Evolutionary conservation across 2,888 invertebrate species (phyloP).

Genomic region (Liodrosophila aerea): DNA sequence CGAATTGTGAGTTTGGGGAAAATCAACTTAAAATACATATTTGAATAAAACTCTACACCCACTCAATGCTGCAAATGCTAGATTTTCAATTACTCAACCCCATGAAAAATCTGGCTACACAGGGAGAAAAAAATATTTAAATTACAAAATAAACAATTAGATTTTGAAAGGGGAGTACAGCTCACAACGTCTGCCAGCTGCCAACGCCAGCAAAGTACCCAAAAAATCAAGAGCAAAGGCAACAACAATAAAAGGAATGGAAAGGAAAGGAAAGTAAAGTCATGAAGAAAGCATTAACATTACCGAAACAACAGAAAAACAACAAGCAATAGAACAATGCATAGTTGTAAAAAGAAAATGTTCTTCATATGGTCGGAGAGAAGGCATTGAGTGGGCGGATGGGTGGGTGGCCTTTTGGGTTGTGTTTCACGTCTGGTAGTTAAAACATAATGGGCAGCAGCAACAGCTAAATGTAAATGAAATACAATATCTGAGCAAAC

Average conservation of each 20-base stretch:
- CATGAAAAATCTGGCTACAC: slow-evolving; percentile 22
- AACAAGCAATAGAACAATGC: slow-evolving; percentile 39
- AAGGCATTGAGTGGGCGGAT: not conserved
- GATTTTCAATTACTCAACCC: slow-evolving; percentile 69
- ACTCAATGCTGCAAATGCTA: slow-evolving; percentile 17
- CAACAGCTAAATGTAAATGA: slow-evolving; percentile 47
- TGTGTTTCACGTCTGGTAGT: slow-evolving; percentile 18
- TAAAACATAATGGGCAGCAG: slow-evolving; percentile 39
- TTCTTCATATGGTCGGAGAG: slow-evolving; percentile 44
- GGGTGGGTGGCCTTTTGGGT: slow-evolving; percentile 2
- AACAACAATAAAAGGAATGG: not conserved
- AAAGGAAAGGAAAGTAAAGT: slow-evolving; percentile 54
- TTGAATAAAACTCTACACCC: slow-evolving; percentile 23
- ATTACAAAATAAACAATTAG: slow-evolving; percentile 77
- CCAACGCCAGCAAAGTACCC: slow-evolving; percentile 42
- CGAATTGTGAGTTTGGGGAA: slow-evolving; percentile 1
- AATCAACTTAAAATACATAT: slow-evolving; percentile 21
- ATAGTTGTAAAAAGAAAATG: slow-evolving; percentile 51
- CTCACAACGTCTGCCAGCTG: slow-evolving; percentile 47
- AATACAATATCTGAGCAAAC: slow-evolving; percentile 58
- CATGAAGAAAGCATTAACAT: slow-evolving; percentile 63
- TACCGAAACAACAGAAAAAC: slow-evolving; percentile 31
- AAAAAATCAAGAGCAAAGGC: not conserved
- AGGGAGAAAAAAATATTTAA: slow-evolving; percentile 61
- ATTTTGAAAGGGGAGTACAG: slow-evolving; percentile 58